A percentile compares a stretch with the other conserved stretches of the same genome.
These are phyloP conservation scores for Acrocera orbiculus DNA, from an alignment of 2,888 invertebrate genomes.

Conservation along the genomic window DNA sequence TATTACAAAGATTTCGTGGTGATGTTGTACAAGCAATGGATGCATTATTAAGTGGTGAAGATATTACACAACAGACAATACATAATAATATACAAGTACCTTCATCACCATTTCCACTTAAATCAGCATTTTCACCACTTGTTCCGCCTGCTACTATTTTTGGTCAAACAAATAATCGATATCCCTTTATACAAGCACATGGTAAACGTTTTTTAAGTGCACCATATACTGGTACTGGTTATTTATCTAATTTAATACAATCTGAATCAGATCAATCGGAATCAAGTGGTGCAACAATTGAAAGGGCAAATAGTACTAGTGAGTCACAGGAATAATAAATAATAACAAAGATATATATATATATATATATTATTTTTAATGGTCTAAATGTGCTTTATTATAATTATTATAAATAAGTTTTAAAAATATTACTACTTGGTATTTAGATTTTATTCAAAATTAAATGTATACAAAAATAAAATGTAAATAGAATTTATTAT, in stretches of 20 bases:
- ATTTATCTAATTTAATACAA: slow-evolving; percentile 57
- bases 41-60: slow-evolving; percentile 55
- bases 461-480: no score
- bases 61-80: slow-evolving; percentile 21
- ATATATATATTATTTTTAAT: no score
- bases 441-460: no score
- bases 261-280: slow-evolving; percentile 29
- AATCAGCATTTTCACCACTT: slow-evolving; percentile 64
- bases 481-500: no score
- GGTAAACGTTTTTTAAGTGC: slow-evolving; percentile 65
- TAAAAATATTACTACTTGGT: no score
- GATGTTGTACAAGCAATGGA: slow-evolving; percentile 90
- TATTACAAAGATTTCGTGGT: slow-evolving; percentile 67
- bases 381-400: no score
- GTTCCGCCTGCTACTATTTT: slow-evolving; percentile 33
- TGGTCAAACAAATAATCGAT: slow-evolving; percentile 28
- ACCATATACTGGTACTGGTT: slow-evolving; percentile 68
- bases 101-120: slow-evolving; percentile 29
- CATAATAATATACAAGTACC: slow-evolving; percentile 17
- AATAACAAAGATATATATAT: no score
- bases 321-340: slow-evolving; percentile 29
- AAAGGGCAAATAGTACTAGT: slow-evolving; percentile 27
- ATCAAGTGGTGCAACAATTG: slow-evolving; percentile 29
- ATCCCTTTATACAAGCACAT: slow-evolving; percentile 37
- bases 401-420: no score